These are phyloP conservation scores for Synodontis membranacea DNA, from an alignment of 2,113 vertebrate genomes.

Conservation along the genomic window DNA sequence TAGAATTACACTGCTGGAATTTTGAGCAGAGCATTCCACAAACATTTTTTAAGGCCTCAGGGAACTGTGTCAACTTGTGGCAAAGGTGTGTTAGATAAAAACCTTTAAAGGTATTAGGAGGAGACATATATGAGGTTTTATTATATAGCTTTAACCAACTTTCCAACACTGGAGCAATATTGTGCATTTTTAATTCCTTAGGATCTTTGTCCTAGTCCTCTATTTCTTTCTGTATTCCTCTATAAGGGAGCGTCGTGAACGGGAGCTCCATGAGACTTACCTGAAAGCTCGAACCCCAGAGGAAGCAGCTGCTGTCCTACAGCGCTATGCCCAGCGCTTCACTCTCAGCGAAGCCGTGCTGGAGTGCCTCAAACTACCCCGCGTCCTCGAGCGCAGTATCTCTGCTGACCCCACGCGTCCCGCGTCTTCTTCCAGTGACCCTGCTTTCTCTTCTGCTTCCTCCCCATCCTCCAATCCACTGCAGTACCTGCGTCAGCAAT, in stretches of 20 bases:
- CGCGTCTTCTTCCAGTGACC: constrained; percentile 57
- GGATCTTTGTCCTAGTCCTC: neutral
- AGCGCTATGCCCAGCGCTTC: constrained; percentile 91
- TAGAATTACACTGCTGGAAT: too few species aligned
- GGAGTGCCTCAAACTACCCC: constrained; percentile 90
- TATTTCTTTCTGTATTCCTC: neutral
- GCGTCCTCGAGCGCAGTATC: constrained; percentile 90
- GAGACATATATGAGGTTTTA: neutral
- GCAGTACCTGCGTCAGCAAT: constrained; percentile 89
- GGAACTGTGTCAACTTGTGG: too few species aligned
- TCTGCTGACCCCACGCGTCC: constrained; percentile 83
- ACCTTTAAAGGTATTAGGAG: neutral
- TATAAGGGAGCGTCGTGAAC: constrained; percentile 84
- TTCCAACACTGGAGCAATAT: neutral
- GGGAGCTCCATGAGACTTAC: constrained; percentile 85
- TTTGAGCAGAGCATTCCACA: too few species aligned
- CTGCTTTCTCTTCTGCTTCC: constrained; percentile 61
- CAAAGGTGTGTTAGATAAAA: too few species aligned
- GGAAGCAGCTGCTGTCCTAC: constrained; percentile 85
- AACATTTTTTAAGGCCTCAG: too few species aligned
- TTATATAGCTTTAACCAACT: neutral
- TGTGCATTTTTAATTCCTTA: neutral
- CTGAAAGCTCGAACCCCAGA: constrained; percentile 81
- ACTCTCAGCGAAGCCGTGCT: constrained; percentile 93
- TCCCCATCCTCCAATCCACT: constrained; percentile 77